These are phyloP conservation scores for Lepus europaeus DNA, from an alignment of 2,113 vertebrate species.

Conservation along the genomic window DNA sequence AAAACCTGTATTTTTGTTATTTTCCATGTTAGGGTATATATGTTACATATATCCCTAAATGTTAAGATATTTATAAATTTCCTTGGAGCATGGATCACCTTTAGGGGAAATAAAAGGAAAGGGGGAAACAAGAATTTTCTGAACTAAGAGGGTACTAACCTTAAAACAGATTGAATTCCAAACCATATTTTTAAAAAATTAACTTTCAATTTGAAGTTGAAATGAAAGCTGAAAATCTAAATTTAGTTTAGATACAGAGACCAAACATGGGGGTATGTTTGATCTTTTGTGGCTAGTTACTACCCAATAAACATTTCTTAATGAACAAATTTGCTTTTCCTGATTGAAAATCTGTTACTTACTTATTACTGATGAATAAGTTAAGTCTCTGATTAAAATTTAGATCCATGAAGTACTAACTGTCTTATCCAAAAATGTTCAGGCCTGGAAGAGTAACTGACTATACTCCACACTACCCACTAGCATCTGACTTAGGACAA, in stretches of 20 bases:
- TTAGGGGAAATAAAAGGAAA: neutral
- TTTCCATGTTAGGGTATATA: neutral
- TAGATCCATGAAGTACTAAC: neutral
- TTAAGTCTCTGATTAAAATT: slow-evolving; percentile 1
- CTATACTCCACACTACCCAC: neutral
- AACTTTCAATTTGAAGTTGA: slow-evolving; percentile 29
- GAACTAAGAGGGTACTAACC: neutral
- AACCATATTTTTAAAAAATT: slow-evolving; percentile 19
- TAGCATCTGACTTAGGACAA: neutral
- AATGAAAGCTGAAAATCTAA: slow-evolving; percentile 30
- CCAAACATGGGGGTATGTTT: neutral
- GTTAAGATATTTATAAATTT: neutral
- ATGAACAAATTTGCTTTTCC: neutral
- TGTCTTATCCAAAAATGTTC: neutral
- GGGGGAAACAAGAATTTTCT: neutral
- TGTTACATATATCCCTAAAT: neutral
- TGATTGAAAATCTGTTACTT: neutral
- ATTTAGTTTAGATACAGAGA: neutral
- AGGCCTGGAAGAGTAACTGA: neutral
- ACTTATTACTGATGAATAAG: neutral
- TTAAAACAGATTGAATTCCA: neutral
- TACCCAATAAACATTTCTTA: neutral
- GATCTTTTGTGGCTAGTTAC: neutral
- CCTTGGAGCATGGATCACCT: neutral
- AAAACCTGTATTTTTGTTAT: neutral